phyloP scores from a whole-genome alignment of 1,140 invertebrate species.

The Pemphigus obesinymphae region DNA sequence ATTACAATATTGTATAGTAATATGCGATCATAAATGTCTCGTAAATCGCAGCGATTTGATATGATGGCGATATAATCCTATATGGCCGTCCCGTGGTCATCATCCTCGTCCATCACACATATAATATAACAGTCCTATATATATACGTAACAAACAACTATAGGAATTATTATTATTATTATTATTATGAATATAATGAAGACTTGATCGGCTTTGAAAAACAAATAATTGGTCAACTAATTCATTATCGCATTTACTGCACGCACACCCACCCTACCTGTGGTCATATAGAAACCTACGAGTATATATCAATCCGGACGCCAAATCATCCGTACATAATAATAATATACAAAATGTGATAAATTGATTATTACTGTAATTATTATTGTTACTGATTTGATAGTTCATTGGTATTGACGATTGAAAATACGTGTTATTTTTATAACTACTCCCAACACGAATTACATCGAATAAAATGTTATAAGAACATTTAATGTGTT shows the following conservation, averaged over 20 bases:
- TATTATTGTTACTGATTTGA: not conserved
- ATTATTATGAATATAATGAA: not conserved
- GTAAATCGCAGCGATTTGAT: not conserved
- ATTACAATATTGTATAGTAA: not conserved
- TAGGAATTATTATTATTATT: not conserved
- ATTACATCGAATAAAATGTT: not conserved
- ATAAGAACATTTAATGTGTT: not conserved
- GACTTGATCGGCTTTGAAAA: not conserved
- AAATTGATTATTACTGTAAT: conserved; percentile 6
- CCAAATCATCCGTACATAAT: not conserved
- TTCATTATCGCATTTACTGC: not conserved
- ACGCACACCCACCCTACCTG: conserved; percentile 5
- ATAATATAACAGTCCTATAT: not conserved
- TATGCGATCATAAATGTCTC: not conserved
- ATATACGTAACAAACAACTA: not conserved
- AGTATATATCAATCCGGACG: not conserved
- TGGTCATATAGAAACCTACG: not conserved
- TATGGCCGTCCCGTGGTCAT: not conserved
- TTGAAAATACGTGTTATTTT: not conserved
- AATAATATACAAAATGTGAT: not conserved
- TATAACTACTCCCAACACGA: not conserved
- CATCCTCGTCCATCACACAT: not conserved
- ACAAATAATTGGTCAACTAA: conserved; percentile 12
- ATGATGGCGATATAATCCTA: not conserved
- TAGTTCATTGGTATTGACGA: not conserved